These are phyloP conservation scores for Mobula hypostoma DNA, from an alignment of 2,113 vertebrate species.

Conservation along the genomic window DNA sequence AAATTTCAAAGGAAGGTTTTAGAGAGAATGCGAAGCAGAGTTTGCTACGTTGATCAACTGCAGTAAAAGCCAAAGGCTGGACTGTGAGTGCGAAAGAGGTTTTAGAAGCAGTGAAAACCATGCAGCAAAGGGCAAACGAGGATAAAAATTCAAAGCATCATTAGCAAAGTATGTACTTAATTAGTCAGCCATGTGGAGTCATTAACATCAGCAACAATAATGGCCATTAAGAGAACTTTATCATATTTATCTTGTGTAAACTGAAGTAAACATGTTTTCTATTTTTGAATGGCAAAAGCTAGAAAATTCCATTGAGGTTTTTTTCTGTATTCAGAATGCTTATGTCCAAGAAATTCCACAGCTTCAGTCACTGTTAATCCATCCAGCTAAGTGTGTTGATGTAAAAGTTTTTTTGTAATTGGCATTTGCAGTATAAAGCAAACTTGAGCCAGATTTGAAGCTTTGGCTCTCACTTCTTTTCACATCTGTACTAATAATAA, in stretches of 20 bases:
- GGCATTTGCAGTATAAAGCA: not conserved
- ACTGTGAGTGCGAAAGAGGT: not conserved
- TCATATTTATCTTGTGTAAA: not conserved
- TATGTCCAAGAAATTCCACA: not conserved
- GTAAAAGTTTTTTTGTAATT: not conserved
- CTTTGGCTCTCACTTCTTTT: not conserved
- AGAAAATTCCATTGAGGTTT: not conserved
- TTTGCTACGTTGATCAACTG: not conserved
- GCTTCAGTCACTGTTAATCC: not conserved
- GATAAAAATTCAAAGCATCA: not conserved
- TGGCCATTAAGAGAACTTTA: not conserved
- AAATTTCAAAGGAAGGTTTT: not conserved
- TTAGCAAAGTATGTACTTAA: not conserved
- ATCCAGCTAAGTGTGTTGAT: not conserved
- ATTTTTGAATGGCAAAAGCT: not conserved
- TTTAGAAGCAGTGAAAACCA: not conserved
- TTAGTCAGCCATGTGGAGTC: not conserved
- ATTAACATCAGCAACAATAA: not conserved
- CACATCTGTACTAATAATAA: conserved; percentile 16
- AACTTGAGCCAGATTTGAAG: conserved; percentile 8
- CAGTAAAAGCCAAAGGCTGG: not conserved
- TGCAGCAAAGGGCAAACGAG: not conserved
- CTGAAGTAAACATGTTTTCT: not conserved
- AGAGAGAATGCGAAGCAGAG: not conserved
- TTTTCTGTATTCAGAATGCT: not conserved